These are phyloP conservation scores for Saguinus imperator DNA, from an alignment of 2,113 vertebrate genomes.

Conservation along the genomic window DNA sequence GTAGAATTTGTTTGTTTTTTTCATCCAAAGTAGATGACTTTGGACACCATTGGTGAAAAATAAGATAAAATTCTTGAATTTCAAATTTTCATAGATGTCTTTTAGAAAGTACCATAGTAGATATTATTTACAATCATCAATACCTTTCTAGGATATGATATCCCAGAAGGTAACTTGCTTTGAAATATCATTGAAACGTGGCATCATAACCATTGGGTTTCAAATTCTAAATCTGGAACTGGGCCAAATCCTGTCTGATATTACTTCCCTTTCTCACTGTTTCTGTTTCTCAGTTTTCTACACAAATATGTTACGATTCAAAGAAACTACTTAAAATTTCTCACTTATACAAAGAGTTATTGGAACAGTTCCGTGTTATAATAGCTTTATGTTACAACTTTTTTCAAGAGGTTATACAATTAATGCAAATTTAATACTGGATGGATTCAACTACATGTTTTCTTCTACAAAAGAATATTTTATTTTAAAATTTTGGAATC, in stretches of 20 bases:
- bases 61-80: background rate
- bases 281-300: background rate
- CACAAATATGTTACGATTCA: background rate
- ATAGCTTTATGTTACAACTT: background rate
- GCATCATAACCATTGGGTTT: background rate
- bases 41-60: background rate
- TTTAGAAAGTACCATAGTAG: background rate
- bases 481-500: background rate
- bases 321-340: background rate
- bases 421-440: background rate
- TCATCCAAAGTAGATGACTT: background rate
- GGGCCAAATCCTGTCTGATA: background rate
- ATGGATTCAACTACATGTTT: background rate
- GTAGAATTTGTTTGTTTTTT: background rate
- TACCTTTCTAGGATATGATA: background rate
- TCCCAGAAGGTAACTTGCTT: background rate
- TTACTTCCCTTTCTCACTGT: background rate
- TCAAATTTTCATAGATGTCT: background rate
- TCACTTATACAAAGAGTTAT: background rate
- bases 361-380: background rate
- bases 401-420: background rate
- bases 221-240: background rate
- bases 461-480: background rate
- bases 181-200: background rate
- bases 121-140: background rate